phyloP scores from a whole-genome alignment of 1,140 invertebrate genomes.

The Drosophila jambulina region DNA sequence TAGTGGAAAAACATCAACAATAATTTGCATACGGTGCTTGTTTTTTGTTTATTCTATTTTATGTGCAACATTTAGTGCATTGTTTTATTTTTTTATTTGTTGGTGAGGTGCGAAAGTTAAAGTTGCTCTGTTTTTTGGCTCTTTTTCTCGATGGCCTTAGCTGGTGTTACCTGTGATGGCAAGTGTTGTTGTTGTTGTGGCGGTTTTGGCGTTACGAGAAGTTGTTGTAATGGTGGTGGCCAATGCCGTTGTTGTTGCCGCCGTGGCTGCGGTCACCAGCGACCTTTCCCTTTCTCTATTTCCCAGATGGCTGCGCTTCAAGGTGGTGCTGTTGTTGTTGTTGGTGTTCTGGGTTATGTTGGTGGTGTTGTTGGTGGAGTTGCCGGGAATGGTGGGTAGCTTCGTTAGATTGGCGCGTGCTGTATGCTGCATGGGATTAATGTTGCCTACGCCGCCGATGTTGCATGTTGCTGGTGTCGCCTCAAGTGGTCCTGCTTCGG shows the following conservation, averaged over 20 bases:
- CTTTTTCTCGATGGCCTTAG: conserved; percentile 1
- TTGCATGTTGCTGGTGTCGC: conserved; percentile 65
- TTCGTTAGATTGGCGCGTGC: conserved; percentile 77
- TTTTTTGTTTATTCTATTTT: conserved; percentile 3
- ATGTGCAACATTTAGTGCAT: conserved; percentile 24
- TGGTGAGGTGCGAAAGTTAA: conserved; percentile 56
- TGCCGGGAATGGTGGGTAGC: conserved; percentile 63
- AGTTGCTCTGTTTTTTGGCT: conserved; percentile 22
- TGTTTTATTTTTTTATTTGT: conserved; percentile 4
- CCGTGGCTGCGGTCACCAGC: conserved; percentile 67
- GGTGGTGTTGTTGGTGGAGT: conserved; percentile 28
- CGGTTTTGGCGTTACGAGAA: conserved; percentile 77
- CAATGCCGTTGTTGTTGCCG: conserved; percentile 72
- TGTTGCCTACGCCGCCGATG: conserved; percentile 44
- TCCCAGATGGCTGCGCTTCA: conserved; percentile 53
- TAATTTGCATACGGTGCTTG: conserved; percentile 6
- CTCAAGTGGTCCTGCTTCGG: conserved; percentile 83
- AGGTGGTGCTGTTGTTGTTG: conserved; percentile 42
- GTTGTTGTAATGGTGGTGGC: conserved; percentile 82
- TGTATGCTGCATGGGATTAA: conserved; percentile 41
- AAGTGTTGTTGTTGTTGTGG: conserved; percentile 78
- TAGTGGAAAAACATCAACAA: conserved; percentile 13
- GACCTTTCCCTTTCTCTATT: conserved; percentile 30
- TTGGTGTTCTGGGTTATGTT: conserved; percentile 27
- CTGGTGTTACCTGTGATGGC: conserved; percentile 78